These are phyloP conservation scores for Loxodonta africana DNA, from an alignment of 2,113 vertebrate genomes.

Conservation along the genomic window DNA sequence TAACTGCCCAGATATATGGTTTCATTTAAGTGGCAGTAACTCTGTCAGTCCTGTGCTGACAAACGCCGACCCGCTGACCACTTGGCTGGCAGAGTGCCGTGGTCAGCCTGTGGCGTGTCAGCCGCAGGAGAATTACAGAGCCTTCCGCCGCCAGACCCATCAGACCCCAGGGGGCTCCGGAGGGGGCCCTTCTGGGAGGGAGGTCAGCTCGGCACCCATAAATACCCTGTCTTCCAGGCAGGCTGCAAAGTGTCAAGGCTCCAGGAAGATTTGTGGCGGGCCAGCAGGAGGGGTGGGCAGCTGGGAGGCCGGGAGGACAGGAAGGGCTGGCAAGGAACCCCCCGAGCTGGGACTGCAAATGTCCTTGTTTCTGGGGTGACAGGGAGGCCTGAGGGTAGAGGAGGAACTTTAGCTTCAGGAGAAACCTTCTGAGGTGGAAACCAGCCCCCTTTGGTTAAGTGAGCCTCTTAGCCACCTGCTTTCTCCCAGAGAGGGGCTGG, in stretches of 20 bases:
- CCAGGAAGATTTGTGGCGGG: constrained; percentile 71
- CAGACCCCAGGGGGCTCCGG: constrained; percentile 56
- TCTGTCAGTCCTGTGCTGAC: constrained; percentile 72
- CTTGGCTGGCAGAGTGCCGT: not conserved
- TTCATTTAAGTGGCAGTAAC: constrained; percentile 46
- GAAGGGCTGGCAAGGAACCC: not conserved
- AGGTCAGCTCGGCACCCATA: constrained; percentile 76
- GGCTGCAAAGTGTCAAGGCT: constrained; percentile 71
- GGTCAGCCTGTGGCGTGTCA: constrained; percentile 51
- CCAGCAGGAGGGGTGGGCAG: not conserved
- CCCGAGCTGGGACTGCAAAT: not conserved
- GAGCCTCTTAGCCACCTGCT: constrained; percentile 55
- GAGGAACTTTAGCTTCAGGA: not conserved
- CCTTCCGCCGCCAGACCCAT: constrained; percentile 69
- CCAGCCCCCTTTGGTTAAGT: not conserved
- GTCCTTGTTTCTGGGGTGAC: constrained; percentile 17
- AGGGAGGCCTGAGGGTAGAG: not conserved
- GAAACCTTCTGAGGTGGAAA: not conserved
- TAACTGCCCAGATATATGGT: constrained; percentile 53
- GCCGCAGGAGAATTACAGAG: constrained; percentile 69
- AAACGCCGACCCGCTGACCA: not conserved
- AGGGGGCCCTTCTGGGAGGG: constrained; percentile 18
- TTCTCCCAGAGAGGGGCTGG: not conserved
- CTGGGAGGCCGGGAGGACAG: not conserved
- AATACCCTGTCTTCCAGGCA: constrained; percentile 66